phyloP scores from a whole-genome alignment of 1,140 invertebrate genomes.

The Druon quercuslanigerum region DNA sequence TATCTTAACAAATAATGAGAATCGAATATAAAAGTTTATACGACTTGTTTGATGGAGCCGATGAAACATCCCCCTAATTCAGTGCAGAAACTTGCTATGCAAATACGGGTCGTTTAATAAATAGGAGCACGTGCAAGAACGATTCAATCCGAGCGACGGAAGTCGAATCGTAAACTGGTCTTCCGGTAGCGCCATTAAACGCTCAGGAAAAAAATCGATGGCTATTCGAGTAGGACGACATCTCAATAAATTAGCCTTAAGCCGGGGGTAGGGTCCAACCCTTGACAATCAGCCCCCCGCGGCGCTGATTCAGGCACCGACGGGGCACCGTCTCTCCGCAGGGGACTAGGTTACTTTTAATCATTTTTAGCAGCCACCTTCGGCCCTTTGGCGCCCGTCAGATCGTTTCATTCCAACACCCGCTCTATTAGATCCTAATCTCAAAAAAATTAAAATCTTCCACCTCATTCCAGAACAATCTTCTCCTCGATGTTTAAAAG shows the following conservation, averaged over 20 bases:
- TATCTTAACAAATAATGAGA: not conserved
- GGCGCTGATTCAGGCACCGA: constrained; percentile 59
- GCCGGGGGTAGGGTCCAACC: constrained; percentile 53
- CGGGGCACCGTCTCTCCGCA: constrained; percentile 53
- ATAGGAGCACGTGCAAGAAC: constrained; percentile 27
- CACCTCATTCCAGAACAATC: constrained; percentile 37
- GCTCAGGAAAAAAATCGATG: constrained; percentile 38
- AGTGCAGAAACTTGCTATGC: constrained; percentile 4
- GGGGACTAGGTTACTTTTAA: constrained; percentile 68
- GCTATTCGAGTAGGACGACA: constrained; percentile 58
- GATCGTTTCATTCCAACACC: constrained; percentile 63
- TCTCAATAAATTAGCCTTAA: constrained; percentile 73
- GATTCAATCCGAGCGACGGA: constrained; percentile 27
- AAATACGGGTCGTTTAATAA: constrained; percentile 29
- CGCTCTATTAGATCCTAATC: constrained; percentile 59
- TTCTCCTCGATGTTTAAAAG: not conserved
- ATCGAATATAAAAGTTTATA: not conserved
- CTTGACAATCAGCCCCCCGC: constrained; percentile 72
- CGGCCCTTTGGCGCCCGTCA: constrained; percentile 52
- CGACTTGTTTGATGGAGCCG: not conserved
- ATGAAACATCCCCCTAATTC: constrained; percentile 26
- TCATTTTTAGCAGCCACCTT: constrained; percentile 63
- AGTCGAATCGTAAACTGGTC: constrained; percentile 30
- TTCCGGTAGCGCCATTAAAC: constrained; percentile 30
- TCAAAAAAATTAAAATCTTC: constrained; percentile 57